Evolutionary conservation across 2,797 vertebrate species (phyloP).

Genomic region (Scomberomorus guttatus): DNA sequence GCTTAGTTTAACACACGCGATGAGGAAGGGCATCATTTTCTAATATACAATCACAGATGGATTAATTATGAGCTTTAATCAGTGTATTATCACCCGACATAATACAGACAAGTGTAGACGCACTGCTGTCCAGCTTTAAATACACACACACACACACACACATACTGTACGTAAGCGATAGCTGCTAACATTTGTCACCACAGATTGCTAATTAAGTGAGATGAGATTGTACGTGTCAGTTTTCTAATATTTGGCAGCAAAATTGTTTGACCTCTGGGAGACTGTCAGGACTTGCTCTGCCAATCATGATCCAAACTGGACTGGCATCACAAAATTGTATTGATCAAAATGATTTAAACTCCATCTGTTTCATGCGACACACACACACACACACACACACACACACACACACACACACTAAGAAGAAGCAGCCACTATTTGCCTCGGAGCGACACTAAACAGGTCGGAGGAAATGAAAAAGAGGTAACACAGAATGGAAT

Average conservation of each 20-base stretch:
- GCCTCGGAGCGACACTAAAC: conserved; percentile 1
- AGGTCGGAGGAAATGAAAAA: conserved; percentile 23
- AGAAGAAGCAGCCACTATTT: background rate
- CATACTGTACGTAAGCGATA: background rate
- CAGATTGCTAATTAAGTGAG: conserved; percentile 42
- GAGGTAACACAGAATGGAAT: conserved; percentile 14
- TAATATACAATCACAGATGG: conserved; percentile 49
- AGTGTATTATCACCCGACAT: conserved; percentile 28
- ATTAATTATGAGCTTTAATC: conserved; percentile 66
- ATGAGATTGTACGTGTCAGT: conserved; percentile 10
- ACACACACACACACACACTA: background rate
- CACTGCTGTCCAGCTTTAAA: background rate
- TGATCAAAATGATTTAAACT: conserved; percentile 9
- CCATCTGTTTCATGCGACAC: conserved; percentile 20
- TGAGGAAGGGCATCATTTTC: conserved; percentile 38
- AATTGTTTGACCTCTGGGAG: conserved; percentile 28
- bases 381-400: no score
- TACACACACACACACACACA: conserved; percentile 12
- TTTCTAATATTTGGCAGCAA: conserved; percentile 7
- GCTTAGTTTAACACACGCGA: background rate
- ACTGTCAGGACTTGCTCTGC: background rate
- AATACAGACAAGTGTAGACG: conserved; percentile 20
- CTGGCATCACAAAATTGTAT: background rate
- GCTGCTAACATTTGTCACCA: conserved; percentile 17
- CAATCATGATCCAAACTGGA: conserved; percentile 3